phyloP scores from a whole-genome alignment of 2,113 vertebrate species.

The Xiphias gladius region DNA sequence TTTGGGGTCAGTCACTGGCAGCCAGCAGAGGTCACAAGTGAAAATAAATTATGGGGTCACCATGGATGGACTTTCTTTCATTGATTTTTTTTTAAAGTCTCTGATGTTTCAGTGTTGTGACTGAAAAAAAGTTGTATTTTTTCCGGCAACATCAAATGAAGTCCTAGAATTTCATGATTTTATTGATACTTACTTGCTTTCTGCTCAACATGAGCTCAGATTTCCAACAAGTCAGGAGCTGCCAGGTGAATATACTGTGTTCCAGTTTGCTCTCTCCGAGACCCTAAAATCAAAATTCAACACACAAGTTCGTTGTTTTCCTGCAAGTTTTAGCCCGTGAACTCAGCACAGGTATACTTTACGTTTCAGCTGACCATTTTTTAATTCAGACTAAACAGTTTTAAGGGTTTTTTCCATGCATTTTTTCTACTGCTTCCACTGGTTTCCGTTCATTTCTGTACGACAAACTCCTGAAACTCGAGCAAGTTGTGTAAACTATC shows the following conservation, averaged over 20 bases:
- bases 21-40: conserved; percentile 46
- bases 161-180: not conserved
- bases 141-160: not conserved
- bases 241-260: conserved; percentile 81
- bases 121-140: not conserved
- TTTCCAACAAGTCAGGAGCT: conserved; percentile 84
- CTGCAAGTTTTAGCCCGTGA: too few species aligned
- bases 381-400: too few species aligned
- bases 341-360: too few species aligned
- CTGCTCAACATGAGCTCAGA: conserved; percentile 80
- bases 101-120: not conserved
- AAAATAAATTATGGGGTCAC: conserved; percentile 17
- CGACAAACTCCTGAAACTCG: not conserved
- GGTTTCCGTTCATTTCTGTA: not conserved
- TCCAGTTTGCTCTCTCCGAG: conserved; percentile 77
- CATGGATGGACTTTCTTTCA: conserved; percentile 6
- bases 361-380: too few species aligned
- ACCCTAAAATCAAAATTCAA: conserved; percentile 59
- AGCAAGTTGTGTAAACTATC: not conserved
- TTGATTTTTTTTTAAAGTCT: not conserved
- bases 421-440: not conserved
- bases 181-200: conserved; percentile 72
- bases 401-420: not conserved
- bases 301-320: not conserved
- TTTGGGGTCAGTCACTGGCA: conserved; percentile 40